Percentiles rank a stretch among this genome's conserved stretches.
These are phyloP conservation scores for Digitonthophagus gazella DNA, from an alignment of 2,888 invertebrate species.

Conservation along the genomic window DNA sequence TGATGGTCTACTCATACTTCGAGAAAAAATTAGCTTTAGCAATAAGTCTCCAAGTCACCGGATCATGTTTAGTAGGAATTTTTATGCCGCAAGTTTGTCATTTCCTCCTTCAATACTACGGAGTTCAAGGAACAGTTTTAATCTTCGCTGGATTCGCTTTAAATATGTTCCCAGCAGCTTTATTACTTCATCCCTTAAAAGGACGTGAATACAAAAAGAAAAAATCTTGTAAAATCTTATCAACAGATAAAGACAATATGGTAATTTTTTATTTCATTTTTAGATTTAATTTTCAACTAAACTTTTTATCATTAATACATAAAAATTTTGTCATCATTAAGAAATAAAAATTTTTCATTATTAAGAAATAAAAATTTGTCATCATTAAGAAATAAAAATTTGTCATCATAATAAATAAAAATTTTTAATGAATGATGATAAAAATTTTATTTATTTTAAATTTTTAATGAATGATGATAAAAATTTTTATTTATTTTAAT, in stretches of 20 bases:
- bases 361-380: too few species aligned
- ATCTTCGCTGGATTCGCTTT: slow-evolving; percentile 53
- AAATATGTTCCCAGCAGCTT: slow-evolving; percentile 51
- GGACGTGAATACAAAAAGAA: slow-evolving; percentile 17
- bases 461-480: neutral
- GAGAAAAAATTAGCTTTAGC: slow-evolving; percentile 53
- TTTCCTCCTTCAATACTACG: slow-evolving; percentile 45
- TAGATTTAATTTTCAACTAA: too few species aligned
- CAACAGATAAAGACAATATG: slow-evolving; percentile 23
- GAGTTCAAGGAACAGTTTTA: slow-evolving; percentile 51
- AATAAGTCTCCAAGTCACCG: slow-evolving; percentile 52
- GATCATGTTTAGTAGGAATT: slow-evolving; percentile 53
- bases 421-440: too few species aligned
- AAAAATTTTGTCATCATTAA: too few species aligned
- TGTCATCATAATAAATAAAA: too few species aligned
- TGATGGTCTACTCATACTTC: slow-evolving; percentile 55
- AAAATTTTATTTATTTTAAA: too few species aligned
- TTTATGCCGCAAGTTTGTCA: slow-evolving; percentile 54
- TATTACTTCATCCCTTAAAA: slow-evolving; percentile 52
- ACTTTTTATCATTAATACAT: too few species aligned
- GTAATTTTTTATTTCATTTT: slow-evolving; percentile 4
- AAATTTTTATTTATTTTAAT: neutral
- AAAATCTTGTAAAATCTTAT: slow-evolving; percentile 11
- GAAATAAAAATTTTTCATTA: too few species aligned
- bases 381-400: too few species aligned